Conservation (phyloP, 2,888 invertebrate genomes). For the Drosophila colorata region DNA sequence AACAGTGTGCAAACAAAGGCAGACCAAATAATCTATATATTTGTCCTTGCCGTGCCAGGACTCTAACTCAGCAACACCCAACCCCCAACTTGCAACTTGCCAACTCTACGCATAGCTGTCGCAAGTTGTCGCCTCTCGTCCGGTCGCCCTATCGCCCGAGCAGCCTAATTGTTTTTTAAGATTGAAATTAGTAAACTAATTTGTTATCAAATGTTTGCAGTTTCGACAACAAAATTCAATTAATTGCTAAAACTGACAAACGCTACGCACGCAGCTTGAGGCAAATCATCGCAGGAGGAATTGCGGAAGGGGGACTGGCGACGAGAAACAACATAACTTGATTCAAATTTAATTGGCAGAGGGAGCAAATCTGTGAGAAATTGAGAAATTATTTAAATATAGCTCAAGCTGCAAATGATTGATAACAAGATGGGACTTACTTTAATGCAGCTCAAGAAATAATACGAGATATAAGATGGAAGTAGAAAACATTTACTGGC, state of each 20-base stretch:
- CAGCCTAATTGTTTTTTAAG: constrained; percentile 81
- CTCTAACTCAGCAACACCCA: constrained; percentile 1
- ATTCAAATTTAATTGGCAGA: constrained; percentile 74
- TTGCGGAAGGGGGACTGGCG: too few species aligned
- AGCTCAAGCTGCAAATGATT: constrained; percentile 42
- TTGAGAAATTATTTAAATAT: constrained; percentile 72
- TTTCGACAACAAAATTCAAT: constrained; percentile 79
- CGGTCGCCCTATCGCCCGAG: constrained; percentile 47
- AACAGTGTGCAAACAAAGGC: constrained; percentile 47
- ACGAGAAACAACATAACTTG: constrained; percentile 62
- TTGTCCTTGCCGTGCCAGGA: constrained; percentile 30
- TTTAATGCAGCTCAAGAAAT: neutral
- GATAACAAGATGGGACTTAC: constrained; percentile 5
- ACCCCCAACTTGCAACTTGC: neutral
- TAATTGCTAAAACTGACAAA: constrained; percentile 78
- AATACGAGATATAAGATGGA: constrained; percentile 5
- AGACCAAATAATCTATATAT: constrained; percentile 61
- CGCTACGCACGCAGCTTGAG: constrained; percentile 35
- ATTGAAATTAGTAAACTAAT: constrained; percentile 82
- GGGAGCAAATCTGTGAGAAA: constrained; percentile 51
- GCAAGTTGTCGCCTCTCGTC: constrained; percentile 62
- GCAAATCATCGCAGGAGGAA: constrained; percentile 12
- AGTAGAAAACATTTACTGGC: neutral
- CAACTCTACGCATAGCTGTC: constrained; percentile 43
- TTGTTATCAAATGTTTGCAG: constrained; percentile 82